Conservation (phyloP, 2,888 invertebrate genomes). For the Luffia ferchaultella region DNA sequence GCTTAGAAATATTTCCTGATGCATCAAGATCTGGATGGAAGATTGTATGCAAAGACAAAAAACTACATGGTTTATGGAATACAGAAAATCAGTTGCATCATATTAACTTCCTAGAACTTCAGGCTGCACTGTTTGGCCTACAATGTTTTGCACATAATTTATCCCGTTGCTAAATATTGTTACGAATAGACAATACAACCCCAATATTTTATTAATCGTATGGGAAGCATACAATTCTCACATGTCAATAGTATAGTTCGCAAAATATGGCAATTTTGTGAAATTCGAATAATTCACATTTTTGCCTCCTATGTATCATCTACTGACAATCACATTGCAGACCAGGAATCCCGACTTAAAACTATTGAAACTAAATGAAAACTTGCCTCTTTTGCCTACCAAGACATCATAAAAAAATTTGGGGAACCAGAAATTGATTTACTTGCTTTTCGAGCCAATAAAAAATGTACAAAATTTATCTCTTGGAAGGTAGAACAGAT, state of each 20-base stretch:
- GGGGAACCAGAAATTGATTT: no score
- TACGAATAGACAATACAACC: neutral
- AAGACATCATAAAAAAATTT: no score
- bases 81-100: neutral
- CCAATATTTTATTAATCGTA: neutral
- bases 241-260: no score
- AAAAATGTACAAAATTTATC: slow-evolving; percentile 8
- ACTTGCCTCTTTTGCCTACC: neutral
- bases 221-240: no score
- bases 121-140: neutral
- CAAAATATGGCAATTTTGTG: no score
- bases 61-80: neutral
- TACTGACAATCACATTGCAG: neutral
- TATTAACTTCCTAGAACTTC: slow-evolving; percentile 1
- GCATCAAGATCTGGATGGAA: slow-evolving; percentile 2
- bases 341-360: neutral
- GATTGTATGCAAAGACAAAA: neutral
- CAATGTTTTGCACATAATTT: neutral
- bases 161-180: neutral
- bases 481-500: slow-evolving; percentile 11
- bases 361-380: neutral
- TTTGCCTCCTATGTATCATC: neutral
- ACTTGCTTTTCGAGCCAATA: slow-evolving; percentile 7
- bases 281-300: neutral
- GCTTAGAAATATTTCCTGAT: neutral